Conservation (phyloP, 2,113 vertebrate genomes). For the Vidua chalybeata region DNA sequence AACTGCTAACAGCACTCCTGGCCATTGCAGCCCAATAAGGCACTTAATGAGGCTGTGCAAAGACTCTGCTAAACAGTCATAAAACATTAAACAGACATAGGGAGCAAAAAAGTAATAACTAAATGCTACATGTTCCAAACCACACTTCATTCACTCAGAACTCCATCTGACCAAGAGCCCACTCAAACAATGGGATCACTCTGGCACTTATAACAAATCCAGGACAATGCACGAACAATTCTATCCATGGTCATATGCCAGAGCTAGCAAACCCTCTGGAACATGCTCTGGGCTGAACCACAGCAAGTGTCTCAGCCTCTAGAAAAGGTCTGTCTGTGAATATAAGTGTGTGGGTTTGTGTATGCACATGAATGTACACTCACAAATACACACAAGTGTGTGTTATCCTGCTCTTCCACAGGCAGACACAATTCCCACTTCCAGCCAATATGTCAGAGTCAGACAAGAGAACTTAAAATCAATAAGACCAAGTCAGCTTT, state of each 20-base stretch:
- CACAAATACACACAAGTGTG: rapidly evolving
- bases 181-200: background rate
- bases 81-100: background rate
- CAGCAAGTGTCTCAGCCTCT: background rate
- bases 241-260: background rate
- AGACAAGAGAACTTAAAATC: background rate
- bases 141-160: background rate
- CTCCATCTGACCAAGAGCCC: background rate
- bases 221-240: background rate
- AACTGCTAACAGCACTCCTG: background rate
- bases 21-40: background rate
- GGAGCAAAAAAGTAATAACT: background rate
- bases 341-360: rapidly evolving
- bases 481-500: background rate
- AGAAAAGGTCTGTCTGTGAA: background rate
- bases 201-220: background rate
- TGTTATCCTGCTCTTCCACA: background rate
- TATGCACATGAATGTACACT: rapidly evolving
- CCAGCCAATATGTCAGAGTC: background rate
- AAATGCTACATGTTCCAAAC: background rate
- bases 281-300: background rate
- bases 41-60: background rate
- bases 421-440: background rate
- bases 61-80: background rate
- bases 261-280: background rate